A percentile compares a stretch with the other conserved stretches of the same genome.
Conservation (phyloP, 1,140 invertebrate genomes). For the Thrips palmi region DNA sequence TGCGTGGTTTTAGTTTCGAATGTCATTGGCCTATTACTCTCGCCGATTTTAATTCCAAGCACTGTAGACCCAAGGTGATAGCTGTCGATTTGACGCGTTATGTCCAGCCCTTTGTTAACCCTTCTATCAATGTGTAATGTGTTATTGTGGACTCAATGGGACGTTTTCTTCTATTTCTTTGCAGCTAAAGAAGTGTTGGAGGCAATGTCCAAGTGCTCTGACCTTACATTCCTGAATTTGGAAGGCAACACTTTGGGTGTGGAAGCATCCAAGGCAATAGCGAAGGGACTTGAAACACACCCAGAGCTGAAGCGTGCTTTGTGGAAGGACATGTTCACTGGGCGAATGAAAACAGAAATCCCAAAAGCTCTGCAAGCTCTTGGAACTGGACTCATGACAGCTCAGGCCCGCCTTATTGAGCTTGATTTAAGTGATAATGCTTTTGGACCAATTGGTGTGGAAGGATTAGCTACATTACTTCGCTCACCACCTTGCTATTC, state of each 20-base stretch:
- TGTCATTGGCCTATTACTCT: conserved; percentile 9
- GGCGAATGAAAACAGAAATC: conserved; percentile 87
- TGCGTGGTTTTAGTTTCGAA: conserved; percentile 6
- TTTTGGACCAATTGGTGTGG: conserved; percentile 87
- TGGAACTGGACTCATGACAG: conserved; percentile 59
- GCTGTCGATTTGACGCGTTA: conserved; percentile 1
- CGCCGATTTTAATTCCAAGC: conserved; percentile 3
- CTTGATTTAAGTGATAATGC: conserved; percentile 97
- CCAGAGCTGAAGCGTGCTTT: conserved; percentile 53
- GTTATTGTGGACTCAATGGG: conserved; percentile 8
- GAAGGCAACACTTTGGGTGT: conserved; percentile 89
- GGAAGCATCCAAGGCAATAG: conserved; percentile 67
- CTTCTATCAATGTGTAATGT: conserved; percentile 8
- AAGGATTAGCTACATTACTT: conserved; percentile 70
- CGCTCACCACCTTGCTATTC: conserved; percentile 67
- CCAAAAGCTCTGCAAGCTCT: conserved; percentile 69
- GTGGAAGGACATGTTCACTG: conserved; percentile 95
- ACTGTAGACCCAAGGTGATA: not conserved
- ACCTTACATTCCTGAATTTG: conserved; percentile 55
- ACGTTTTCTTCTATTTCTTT: conserved; percentile 17
- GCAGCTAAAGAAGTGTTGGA: conserved; percentile 41
- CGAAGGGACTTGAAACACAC: conserved; percentile 55
- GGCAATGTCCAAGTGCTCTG: conserved; percentile 37
- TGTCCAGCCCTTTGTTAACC: conserved; percentile 12
- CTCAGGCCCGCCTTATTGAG: conserved; percentile 59